Evolutionary conservation across 2,888 invertebrate species (phyloP), one percentile per base, ranked within the genome.

Genomic region (Oscheius onirici): DNA sequence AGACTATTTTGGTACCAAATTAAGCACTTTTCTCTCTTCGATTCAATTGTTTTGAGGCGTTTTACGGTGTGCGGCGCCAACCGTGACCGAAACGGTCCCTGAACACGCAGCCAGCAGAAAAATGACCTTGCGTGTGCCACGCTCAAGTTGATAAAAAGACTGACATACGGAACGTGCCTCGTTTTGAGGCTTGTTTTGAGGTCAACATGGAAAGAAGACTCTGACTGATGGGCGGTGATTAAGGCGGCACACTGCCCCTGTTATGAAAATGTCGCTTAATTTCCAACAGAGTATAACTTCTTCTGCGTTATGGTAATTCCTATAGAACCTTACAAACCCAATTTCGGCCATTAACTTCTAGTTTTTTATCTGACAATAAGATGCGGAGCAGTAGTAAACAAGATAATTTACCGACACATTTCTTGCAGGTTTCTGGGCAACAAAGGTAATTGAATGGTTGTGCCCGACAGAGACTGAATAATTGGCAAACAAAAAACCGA

Each of bases 41-140:
- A 34, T n/a, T n/a, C 55, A 55, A 55, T 55, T 55, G 55, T 55
- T 55, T 55, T 55, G 26, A 46, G 46, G n/a, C 55, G 55, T 55
- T 55, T 55, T 13, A 24, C 26, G 28, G 28, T n/a, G 55, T 41
- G 57, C n/a, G 22, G 58, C 34, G 28, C n/a, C 28, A n/a, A n/a
- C 55, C 58, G 43, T 58, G 58, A 58, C 58, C 58, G 58, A 58
- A 58, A 58, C 58, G 58, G 41, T 34, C 34, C 34, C 34, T 34
- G 34, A 34, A 34, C 41, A 41, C 17, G 58, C 40, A 41, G 58
- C 28, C 28, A 28, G 58, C 40, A 41, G 41, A 58, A 58, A 58
- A 40, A 8, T 41, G 58, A 58, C 58, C 58, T 58, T 58, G 20
- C n/a, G n/a, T 20, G 55, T 55, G 28, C n/a, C 55, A 28, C 55